Conservation (phyloP, 64 coral and sea anemone genomes). For the Montipora cactus region DNA sequence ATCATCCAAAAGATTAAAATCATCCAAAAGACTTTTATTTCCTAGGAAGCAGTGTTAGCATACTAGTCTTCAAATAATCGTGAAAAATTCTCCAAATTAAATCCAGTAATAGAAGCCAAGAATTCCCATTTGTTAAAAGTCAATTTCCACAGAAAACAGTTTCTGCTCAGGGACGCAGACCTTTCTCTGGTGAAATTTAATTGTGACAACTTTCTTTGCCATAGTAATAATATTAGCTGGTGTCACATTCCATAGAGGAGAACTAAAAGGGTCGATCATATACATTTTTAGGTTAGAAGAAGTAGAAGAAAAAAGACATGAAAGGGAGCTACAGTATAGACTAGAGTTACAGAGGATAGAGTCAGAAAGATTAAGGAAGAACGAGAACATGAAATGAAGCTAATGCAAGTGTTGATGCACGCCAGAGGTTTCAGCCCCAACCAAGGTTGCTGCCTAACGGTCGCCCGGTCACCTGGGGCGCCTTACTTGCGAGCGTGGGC, state of each 20-base stretch:
- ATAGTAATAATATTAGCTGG: background rate
- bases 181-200: constrained; percentile 23
- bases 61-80: constrained; percentile 6
- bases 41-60: constrained; percentile 4
- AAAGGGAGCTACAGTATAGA: background rate
- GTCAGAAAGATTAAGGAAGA: background rate
- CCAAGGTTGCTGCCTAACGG: too few relatives aligned
- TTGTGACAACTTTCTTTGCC: constrained; percentile 23
- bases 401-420: background rate
- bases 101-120: background rate
- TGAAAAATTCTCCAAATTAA: background rate
- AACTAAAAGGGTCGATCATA: background rate
- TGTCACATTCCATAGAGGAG: background rate
- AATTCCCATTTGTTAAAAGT: constrained; percentile 8
- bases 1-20: constrained; percentile 20
- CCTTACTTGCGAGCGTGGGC: too few relatives aligned
- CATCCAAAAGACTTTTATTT: constrained; percentile 23
- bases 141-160: constrained; percentile 20
- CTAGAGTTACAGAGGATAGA: background rate
- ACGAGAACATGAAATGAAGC: background rate
- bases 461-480: too few relatives aligned
- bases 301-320: background rate
- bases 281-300: background rate
- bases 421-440: background rate
- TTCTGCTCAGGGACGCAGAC: constrained; percentile 5